Base-by-base conservation (phyloP, 2,888 invertebrate species). In the Erynnis tages region DNA sequence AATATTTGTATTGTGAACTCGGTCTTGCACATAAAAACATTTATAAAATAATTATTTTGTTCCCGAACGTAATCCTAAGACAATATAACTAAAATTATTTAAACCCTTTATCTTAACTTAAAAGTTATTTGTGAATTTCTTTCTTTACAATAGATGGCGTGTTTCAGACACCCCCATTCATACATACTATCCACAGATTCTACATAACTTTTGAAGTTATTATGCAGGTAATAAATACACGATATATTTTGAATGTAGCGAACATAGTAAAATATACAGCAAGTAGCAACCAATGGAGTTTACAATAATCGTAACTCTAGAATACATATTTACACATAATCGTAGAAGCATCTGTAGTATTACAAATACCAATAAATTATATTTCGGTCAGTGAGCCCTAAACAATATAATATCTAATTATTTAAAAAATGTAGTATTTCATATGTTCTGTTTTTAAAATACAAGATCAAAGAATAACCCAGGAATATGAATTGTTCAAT, bases 161-260 rank as follows among this genome's bases (percentile, higher is more conserved):
- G 10, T 29, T 3, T 29, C 2, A 29, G 4, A n/a, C 10, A 29
- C 2, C 29, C 10, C 29, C 4, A n/a, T n/a, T 29, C 10, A 2
- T 7, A 8, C 7, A 8, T 4, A 2, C 7, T 6, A 4, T 25
- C 25, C 7, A 10, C 29, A 29, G n/a, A 27, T 27, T 2, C 1
- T 35, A 19, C 19, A n/a, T n/a, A n/a, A n/a, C n/a, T n/a, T n/a
- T n/a, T n/a, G n/a, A n/a, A n/a, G n/a, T n/a, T n/a, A n/a, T n/a
- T n/a, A 29, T 29, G 29, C 29, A 29, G 29, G 29, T 29, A 37
- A 37, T 37, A 37, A 4, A n/a, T 29, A 29, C 4, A 7, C 8
- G 17, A 34, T 34, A 34, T 34, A n/a, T 34, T n/a, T 34, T 17
- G 34, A 34, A 34, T 34, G 34, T 34, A 34, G 7, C 34, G 4